These are phyloP conservation scores for Megalops atlanticus DNA, from an alignment of 2,113 vertebrate species.

Conservation along the genomic window DNA sequence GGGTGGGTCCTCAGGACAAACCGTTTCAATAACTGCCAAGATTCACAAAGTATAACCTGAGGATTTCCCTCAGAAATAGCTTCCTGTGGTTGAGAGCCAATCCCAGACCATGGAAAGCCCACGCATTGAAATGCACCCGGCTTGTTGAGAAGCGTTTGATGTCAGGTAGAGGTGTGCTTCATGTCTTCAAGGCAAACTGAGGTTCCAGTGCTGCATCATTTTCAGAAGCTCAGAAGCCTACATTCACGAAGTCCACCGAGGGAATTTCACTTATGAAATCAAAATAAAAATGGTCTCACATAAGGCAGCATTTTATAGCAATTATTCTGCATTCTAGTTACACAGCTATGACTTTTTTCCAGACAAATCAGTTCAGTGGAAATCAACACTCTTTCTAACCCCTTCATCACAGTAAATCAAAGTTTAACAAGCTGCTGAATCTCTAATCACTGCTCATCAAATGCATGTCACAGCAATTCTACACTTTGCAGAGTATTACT, in stretches of 20 bases:
- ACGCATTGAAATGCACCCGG: neutral
- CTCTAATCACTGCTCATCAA: no score
- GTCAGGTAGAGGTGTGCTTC: neutral
- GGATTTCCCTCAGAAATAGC: neutral
- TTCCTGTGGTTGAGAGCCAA: neutral
- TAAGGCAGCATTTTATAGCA: neutral
- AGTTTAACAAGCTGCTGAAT: no score
- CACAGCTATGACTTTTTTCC: no score
- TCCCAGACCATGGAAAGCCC: neutral
- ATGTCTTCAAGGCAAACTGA: neutral
- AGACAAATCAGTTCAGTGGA: no score
- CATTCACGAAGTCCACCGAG: neutral
- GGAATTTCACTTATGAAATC: neutral
- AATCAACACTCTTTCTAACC: no score
- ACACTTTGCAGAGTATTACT: no score
- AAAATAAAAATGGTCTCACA: neutral
- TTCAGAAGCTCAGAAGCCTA: neutral
- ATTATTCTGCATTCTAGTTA: no score
- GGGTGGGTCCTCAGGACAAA: neutral
- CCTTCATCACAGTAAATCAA: no score
- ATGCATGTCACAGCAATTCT: no score
- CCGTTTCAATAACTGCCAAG: neutral
- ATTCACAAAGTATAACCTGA: neutral
- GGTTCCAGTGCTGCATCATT: neutral
- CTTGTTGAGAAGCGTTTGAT: neutral